Evolutionary conservation across 2,888 invertebrate genomes (phyloP), one percentile per base, ranked within the genome.

Genomic region (Diaprepes abbreviatus): DNA sequence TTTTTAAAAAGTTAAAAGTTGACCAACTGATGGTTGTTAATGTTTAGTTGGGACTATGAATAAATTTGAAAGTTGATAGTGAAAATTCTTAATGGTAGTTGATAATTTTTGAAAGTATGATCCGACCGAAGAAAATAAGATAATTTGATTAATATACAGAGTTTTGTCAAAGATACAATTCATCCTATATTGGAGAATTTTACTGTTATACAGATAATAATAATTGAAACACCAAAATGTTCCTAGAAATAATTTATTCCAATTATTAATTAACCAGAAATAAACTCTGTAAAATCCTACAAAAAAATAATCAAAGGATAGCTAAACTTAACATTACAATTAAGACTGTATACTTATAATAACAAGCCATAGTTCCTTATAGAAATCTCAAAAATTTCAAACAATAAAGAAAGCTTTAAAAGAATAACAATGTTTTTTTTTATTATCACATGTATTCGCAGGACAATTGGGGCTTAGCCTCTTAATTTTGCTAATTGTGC

Each of bases 401-500:
- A 24, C 6, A 50, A 50, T 50, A 66, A 60, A 55, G 24, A 14
- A 28, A 60, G 35, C 2, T 17, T 9, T 17, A 28, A 9, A 28
- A 24, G 24, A 28, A 28, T 50, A 50, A 50, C 58, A 59, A 59
- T 40, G 36, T 7, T n/a, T 54, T 54, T 33, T 19, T 35, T 24
- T n/a, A 33, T 21, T 54, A 54, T 52, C 52, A 50, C 52, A 33
- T 52, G 14, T 16, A 28, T 9, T 2, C 16, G 1, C 7, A 45
- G 6, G 6, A 10, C 21, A 1, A 3, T 45, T 33, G 7, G 5
- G 36, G 7, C 5, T 55, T 70, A 80, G 31, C 78, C 81, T 70
- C 81, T 77, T 58, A 85, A 75, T 75, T 84, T 89, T 5, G 90
- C 90, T n/a, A 93, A 83, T 78, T 93, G 92, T 9, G 88, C 90